phyloP scores from a whole-genome alignment of 2,888 invertebrate species.

The Pammene aurita region DNA sequence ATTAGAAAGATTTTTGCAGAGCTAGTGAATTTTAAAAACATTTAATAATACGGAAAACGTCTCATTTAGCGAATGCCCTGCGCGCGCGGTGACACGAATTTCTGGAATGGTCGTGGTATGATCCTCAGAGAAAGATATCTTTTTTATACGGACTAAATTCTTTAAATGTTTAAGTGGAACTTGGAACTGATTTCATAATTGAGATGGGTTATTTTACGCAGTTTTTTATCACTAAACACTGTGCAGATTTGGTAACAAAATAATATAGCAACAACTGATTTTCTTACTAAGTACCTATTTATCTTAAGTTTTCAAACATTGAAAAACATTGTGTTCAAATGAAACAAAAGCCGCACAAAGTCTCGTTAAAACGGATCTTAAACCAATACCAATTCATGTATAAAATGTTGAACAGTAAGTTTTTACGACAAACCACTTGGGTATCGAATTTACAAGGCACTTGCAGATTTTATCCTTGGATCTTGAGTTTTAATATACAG shows the following conservation, averaged over 20 bases:
- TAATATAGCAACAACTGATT: background rate
- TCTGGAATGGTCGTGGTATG: constrained; percentile 55
- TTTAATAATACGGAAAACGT: constrained; percentile 62
- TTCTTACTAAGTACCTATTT: background rate
- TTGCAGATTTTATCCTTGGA: background rate
- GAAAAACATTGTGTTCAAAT: constrained; percentile 10
- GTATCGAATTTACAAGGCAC: constrained; percentile 49
- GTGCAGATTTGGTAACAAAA: background rate
- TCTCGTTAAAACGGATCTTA: constrained; percentile 27
- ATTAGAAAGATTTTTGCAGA: constrained; percentile 50
- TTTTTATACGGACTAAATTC: constrained; percentile 22
- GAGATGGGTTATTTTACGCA: background rate
- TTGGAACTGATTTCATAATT: constrained; percentile 10
- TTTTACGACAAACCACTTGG: constrained; percentile 60
- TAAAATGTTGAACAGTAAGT: constrained; percentile 66
- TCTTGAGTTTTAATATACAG: constrained; percentile 2
- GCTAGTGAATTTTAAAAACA: constrained; percentile 50
- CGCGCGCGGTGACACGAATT: constrained; percentile 53
- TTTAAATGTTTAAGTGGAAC: background rate
- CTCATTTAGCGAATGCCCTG: constrained; percentile 59
- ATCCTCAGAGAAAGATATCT: constrained; percentile 38
- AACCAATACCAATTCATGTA: constrained; percentile 49
- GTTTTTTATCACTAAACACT: background rate
- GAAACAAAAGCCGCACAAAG: constrained; percentile 16
- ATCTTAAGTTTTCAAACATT: background rate